A percentile compares a stretch with the other conserved stretches of the same genome.
phyloP scores from a whole-genome alignment of 53 echinoderm and acorn worm species.

The Echinometra lucunter region DNA sequence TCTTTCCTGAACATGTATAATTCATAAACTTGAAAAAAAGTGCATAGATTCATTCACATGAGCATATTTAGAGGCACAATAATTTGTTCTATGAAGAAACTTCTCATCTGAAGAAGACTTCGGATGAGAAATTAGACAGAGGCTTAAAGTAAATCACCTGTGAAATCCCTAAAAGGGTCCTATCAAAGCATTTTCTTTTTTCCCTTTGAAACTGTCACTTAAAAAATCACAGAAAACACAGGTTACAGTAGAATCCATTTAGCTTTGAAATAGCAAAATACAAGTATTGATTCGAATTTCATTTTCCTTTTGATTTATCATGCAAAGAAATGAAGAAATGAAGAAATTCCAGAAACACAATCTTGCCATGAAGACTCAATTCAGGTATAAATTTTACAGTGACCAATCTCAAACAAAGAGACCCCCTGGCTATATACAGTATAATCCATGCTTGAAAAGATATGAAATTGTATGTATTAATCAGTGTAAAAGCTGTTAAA shows the following conservation, averaged over 20 bases:
- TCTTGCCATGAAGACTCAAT: not conserved
- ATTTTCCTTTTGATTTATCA: too few relatives aligned
- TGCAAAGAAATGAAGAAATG: too few relatives aligned
- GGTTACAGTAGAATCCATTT: too few relatives aligned
- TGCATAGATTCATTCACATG: not conserved
- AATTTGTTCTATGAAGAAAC: too few relatives aligned
- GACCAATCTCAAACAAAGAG: not conserved
- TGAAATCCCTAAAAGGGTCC: not conserved
- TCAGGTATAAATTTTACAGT: conserved; percentile 1
- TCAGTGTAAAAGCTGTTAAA: conserved; percentile 19
- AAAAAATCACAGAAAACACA: too few relatives aligned
- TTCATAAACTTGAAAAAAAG: not conserved
- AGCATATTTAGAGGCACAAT: too few relatives aligned
- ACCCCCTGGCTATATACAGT: conserved; percentile 3
- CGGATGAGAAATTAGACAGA: not conserved
- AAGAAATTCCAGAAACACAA: not conserved
- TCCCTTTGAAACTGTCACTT: too few relatives aligned
- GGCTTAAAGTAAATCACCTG: not conserved
- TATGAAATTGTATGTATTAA: not conserved
- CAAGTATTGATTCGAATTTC: too few relatives aligned
- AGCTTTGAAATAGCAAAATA: too few relatives aligned
- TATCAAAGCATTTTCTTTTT: not conserved
- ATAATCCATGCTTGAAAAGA: not conserved
- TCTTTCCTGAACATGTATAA: not conserved
- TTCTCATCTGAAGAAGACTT: too few relatives aligned